Conservation (phyloP, 2,797 vertebrate species). For the Ctenochaetus hawaiiensis region DNA sequence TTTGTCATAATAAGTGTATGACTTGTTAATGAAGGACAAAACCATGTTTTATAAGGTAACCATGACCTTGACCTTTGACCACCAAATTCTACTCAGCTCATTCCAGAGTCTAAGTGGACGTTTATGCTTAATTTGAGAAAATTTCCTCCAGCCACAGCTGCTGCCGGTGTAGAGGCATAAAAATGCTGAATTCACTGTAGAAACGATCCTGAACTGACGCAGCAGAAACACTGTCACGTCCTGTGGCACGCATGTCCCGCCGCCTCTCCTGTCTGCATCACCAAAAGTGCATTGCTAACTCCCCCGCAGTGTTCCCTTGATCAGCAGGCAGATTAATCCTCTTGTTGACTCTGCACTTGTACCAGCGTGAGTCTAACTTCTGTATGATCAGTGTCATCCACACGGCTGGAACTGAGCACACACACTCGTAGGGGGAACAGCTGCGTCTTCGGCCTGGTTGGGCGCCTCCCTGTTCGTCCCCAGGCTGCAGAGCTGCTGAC, state of each 20-base stretch:
- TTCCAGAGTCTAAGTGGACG: no score
- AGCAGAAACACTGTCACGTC: slow-evolving; percentile 29
- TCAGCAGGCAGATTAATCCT: slow-evolving; percentile 74
- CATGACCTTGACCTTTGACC: no score
- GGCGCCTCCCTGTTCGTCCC: slow-evolving; percentile 30
- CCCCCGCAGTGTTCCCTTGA: slow-evolving; percentile 56
- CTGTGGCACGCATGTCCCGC: slow-evolving; percentile 28
- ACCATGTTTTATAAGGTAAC: no score
- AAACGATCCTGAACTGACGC: slow-evolving; percentile 30
- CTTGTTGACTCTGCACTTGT: slow-evolving; percentile 68
- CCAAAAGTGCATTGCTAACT: slow-evolving; percentile 22
- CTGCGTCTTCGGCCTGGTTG: slow-evolving; percentile 18
- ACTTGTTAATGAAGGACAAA: no score
- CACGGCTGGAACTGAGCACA: slow-evolving; percentile 8
- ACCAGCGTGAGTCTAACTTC: slow-evolving; percentile 49
- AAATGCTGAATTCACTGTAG: slow-evolving; percentile 21
- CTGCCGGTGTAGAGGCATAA: no score
- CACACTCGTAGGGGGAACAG: slow-evolving; percentile 31
- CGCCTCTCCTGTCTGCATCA: slow-evolving; percentile 31
- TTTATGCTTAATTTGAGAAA: no score
- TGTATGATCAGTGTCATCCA: slow-evolving; percentile 46
- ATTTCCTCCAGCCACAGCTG: no score
- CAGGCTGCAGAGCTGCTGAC: slow-evolving; percentile 67
- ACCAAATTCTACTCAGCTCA: no score
- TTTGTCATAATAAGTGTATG: no score